These are phyloP conservation scores for Condylostylus longicornis DNA, from an alignment of 1,140 invertebrate species.

Conservation along the genomic window DNA sequence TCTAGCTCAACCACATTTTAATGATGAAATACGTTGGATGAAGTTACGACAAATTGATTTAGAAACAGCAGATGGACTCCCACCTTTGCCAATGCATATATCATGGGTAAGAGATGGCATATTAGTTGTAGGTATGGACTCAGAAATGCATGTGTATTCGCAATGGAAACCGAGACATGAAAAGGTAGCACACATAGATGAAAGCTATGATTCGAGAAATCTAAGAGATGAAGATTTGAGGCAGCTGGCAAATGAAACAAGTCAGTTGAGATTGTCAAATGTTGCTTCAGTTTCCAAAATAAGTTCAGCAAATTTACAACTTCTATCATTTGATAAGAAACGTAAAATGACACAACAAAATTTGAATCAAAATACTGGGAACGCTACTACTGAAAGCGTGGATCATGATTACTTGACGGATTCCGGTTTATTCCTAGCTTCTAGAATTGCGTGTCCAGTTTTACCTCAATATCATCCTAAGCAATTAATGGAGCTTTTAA, in stretches of 20 bases:
- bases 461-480: conserved; percentile 98
- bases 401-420: conserved; percentile 70
- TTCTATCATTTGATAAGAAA: conserved; percentile 52
- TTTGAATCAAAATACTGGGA: too few relatives aligned
- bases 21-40: conserved; percentile 90
- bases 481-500: conserved; percentile 94
- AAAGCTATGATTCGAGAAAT: conserved; percentile 47
- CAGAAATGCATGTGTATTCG: conserved; percentile 98
- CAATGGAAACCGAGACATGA: conserved; percentile 71
- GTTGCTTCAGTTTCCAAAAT: conserved; percentile 63
- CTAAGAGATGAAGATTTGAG: conserved; percentile 66
- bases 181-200: conserved; percentile 22
- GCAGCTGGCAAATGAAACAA: conserved; percentile 53
- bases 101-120: conserved; percentile 98
- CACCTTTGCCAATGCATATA: conserved; percentile 93
- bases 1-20: conserved; percentile 64
- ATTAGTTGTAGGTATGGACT: conserved; percentile 96
- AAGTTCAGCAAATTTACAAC: conserved; percentile 65
- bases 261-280: conserved; percentile 48
- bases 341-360: conserved; percentile 15
- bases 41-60: conserved; percentile 81
- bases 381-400: not conserved
- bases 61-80: conserved; percentile 85
- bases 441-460: conserved; percentile 91
- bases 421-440: conserved; percentile 90